phyloP scores from a whole-genome alignment of 2,797 vertebrate species.

The Cyprinella venusta region DNA sequence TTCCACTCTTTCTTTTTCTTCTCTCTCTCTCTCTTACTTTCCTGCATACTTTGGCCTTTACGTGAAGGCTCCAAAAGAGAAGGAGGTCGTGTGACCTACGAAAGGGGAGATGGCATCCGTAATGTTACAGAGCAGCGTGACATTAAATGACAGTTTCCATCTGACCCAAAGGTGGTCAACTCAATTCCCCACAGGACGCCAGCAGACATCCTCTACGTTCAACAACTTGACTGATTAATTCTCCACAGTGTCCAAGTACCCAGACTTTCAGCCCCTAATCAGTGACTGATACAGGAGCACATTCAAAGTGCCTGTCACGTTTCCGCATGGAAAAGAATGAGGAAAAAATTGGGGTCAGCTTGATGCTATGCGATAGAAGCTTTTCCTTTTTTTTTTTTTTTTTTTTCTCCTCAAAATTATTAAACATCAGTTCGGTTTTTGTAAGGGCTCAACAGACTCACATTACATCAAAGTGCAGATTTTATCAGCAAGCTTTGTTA shows the following conservation, averaged over 20 bases:
- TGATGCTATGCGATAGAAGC: constrained; percentile 35
- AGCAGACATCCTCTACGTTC: constrained; percentile 35
- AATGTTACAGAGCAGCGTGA: constrained; percentile 56
- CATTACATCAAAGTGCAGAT: constrained; percentile 26
- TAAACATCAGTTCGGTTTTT: constrained; percentile 24
- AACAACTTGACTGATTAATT: constrained; percentile 58
- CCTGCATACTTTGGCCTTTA: constrained; percentile 47
- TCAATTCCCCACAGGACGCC: constrained; percentile 45
- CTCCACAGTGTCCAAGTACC: constrained; percentile 47
- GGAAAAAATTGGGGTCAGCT: constrained; percentile 28
- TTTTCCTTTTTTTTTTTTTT: not conserved
- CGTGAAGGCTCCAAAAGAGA: constrained; percentile 45
- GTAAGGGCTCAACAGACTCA: constrained; percentile 2
- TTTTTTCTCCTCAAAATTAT: not conserved
- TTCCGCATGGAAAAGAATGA: constrained; percentile 22
- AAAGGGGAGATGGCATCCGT: constrained; percentile 51
- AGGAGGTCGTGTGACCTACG: constrained; percentile 39
- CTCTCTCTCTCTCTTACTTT: not conserved
- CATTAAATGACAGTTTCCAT: constrained; percentile 60
- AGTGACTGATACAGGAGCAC: constrained; percentile 47
- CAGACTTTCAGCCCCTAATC: constrained; percentile 55
- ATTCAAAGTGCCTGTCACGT: constrained; percentile 35
- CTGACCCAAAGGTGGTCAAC: constrained; percentile 56
- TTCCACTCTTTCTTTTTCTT: constrained; percentile 5
- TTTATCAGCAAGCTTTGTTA: constrained; percentile 34